phyloP scores from a whole-genome alignment of 2,888 invertebrate genomes.

The Drosophila demipolita region DNA sequence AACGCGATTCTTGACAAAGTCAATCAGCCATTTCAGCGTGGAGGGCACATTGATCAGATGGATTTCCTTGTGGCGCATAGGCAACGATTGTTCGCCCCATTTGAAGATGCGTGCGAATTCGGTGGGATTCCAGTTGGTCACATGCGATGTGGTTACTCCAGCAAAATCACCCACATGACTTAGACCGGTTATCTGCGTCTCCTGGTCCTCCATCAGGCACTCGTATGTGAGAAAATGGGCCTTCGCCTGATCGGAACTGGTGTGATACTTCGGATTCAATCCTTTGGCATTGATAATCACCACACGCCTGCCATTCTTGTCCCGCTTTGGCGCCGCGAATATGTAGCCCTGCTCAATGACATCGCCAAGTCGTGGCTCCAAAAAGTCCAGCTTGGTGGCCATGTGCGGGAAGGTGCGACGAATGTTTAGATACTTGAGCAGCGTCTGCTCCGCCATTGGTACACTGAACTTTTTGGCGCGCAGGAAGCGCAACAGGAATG shows the following conservation, averaged over 20 bases:
- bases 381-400: constrained; percentile 88
- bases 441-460: constrained; percentile 91
- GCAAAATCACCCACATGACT: constrained; percentile 90
- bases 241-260: constrained; percentile 89
- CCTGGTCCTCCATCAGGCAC: constrained; percentile 90
- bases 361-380: constrained; percentile 87
- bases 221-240: constrained; percentile 91
- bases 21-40: constrained; percentile 91
- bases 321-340: constrained; percentile 90
- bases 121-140: constrained; percentile 90
- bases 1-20: constrained; percentile 89
- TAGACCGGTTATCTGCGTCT: constrained; percentile 91
- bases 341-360: constrained; percentile 90
- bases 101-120: constrained; percentile 90
- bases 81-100: constrained; percentile 93
- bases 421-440: constrained; percentile 91
- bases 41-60: constrained; percentile 90
- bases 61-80: constrained; percentile 92
- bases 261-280: constrained; percentile 89
- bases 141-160: constrained; percentile 88
- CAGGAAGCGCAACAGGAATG: constrained; percentile 90
- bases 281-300: constrained; percentile 88
- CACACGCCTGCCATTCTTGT: constrained; percentile 90
- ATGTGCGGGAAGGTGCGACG: constrained; percentile 89
- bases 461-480: constrained; percentile 92